A percentile compares a stretch with the other conserved stretches of the same genome.
phyloP scores from a whole-genome alignment of 2,797 vertebrate genomes.

The Bradypus variegatus region DNA sequence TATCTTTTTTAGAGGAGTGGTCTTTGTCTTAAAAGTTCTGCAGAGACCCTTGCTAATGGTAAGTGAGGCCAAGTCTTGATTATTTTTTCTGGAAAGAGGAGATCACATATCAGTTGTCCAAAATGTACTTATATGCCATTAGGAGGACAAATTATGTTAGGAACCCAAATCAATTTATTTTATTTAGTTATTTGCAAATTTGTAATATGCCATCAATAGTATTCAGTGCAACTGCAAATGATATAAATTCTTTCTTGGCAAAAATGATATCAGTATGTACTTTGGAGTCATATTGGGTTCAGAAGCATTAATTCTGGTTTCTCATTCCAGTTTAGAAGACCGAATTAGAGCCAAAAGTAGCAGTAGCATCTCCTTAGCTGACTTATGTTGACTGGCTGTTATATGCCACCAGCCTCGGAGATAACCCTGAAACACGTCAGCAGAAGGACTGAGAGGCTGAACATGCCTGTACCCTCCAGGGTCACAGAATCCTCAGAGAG shows the following conservation, averaged over 20 bases:
- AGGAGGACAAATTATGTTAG: background rate
- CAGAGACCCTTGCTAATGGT: background rate
- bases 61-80: background rate
- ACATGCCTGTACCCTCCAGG: background rate
- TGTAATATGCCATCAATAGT: background rate
- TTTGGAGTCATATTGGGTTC: background rate
- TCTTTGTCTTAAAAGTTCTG: background rate
- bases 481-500: background rate
- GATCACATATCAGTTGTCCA: background rate
- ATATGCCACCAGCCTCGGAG: background rate
- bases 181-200: background rate
- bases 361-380: background rate
- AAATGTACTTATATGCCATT: background rate
- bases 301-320: background rate
- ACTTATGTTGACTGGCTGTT: background rate
- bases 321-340: background rate
- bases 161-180: background rate
- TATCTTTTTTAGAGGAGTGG: background rate
- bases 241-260: background rate
- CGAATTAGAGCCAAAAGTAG: background rate
- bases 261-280: fast-evolving
- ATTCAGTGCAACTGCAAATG: background rate
- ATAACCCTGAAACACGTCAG: background rate
- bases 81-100: background rate
- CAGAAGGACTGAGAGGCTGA: background rate